These are phyloP conservation scores for Patagioenas fasciata DNA, from an alignment of 2,113 vertebrate genomes.

Conservation along the genomic window DNA sequence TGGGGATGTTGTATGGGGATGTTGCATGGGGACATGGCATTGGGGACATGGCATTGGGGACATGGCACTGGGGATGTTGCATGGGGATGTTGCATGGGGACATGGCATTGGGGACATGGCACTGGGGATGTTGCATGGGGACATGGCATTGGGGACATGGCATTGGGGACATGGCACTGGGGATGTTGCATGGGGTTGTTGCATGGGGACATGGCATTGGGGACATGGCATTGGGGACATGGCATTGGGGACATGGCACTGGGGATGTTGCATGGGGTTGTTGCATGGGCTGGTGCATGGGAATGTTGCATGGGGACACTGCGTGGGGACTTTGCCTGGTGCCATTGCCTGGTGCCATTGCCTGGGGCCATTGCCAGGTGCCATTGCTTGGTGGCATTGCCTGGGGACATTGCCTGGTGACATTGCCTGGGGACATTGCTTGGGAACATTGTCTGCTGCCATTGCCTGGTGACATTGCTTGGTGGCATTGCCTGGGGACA, in stretches of 20 bases:
- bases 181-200: too few species aligned
- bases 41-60: too few species aligned
- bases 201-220: background rate
- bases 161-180: accelerated
- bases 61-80: background rate
- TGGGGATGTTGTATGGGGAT: background rate
- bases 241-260: too few species aligned
- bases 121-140: accelerated
- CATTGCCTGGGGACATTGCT: background rate
- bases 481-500: background rate
- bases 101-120: too few species aligned
- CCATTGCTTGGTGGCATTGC: too few species aligned
- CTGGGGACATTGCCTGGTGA: too few species aligned
- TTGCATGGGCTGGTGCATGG: background rate
- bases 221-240: too few species aligned
- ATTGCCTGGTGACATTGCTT: accelerated
- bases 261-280: accelerated
- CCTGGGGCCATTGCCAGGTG: too few species aligned
- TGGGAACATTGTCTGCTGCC: too few species aligned
- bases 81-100: background rate
- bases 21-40: too few species aligned
- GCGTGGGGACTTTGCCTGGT: background rate
- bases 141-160: too few species aligned
- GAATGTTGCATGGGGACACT: accelerated
- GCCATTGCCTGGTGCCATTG: background rate